Percentiles rank a stretch among this genome's conserved stretches.
These are phyloP conservation scores for Corydoras sp. DNA, from an alignment of 2,113 vertebrate species.

Conservation along the genomic window DNA sequence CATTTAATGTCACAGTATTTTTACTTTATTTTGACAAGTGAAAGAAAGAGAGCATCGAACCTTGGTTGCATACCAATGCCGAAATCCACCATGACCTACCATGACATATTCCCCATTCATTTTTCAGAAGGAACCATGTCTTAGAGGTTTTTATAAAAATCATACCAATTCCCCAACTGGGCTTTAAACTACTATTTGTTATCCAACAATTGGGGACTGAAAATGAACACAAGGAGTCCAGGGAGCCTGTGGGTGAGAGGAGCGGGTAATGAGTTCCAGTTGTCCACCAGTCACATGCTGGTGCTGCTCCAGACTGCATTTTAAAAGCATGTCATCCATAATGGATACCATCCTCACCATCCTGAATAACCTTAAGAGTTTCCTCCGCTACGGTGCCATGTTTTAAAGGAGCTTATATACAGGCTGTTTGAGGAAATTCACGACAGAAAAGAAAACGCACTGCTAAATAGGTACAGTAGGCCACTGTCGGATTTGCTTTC, in stretches of 20 bases:
- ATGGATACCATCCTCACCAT: conserved; percentile 30
- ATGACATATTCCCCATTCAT: conserved; percentile 9
- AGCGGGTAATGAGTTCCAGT: conserved; percentile 47
- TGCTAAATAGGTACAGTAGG: no score
- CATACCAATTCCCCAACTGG: conserved; percentile 38
- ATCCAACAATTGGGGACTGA: conserved; percentile 52
- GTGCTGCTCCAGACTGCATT: conserved; percentile 35
- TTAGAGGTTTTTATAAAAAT: conserved; percentile 44
- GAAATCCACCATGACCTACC: conserved; percentile 38
- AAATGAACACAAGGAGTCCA: conserved; percentile 41
- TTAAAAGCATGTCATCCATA: conserved; percentile 36
- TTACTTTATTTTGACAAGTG: conserved; percentile 42
- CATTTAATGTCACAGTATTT: conserved; percentile 28
- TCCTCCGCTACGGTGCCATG: no score
- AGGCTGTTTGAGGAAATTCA: no score
- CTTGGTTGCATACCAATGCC: conserved; percentile 33
- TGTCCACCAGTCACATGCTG: conserved; percentile 35
- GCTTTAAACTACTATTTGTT: conserved; percentile 51
- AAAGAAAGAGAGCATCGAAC: conserved; percentile 5
- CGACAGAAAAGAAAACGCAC: no score
- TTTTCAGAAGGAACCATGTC: conserved; percentile 16
- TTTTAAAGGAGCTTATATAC: no score
- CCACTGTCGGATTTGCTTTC: no score
- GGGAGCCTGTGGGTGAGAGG: conserved; percentile 37
- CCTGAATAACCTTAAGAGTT: conserved; percentile 9